Conservation (phyloP, 1,140 invertebrate genomes). For the Elymnias hypermnestra region DNA sequence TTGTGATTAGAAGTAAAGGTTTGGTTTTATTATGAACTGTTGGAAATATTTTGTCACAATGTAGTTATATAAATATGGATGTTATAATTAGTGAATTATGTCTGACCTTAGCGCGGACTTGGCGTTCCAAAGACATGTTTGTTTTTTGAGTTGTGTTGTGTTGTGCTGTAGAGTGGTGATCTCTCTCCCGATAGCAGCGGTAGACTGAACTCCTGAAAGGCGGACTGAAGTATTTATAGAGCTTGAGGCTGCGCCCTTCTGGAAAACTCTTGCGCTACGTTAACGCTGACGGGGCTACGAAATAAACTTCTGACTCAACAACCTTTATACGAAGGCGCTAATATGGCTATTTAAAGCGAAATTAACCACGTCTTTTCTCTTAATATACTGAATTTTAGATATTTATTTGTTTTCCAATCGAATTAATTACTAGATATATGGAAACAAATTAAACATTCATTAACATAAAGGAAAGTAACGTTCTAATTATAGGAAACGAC, state of each 20-base stretch:
- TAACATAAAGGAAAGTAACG: no score
- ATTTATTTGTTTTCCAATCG: no score
- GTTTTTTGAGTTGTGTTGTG: conserved; percentile 46
- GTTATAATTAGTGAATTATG: conserved; percentile 26
- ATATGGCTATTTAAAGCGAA: conserved; percentile 16
- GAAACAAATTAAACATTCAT: no score
- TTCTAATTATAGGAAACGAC: no score
- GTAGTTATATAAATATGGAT: conserved; percentile 2
- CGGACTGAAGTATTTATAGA: conserved; percentile 69
- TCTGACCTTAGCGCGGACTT: conserved; percentile 86
- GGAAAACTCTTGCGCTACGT: conserved; percentile 55
- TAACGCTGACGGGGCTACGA: conserved; percentile 44
- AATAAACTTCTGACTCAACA: conserved; percentile 70
- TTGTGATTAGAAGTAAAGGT: no score
- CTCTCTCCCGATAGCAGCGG: conserved; percentile 45
- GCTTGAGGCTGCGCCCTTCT: conserved; percentile 61
- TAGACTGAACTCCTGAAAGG: conserved; percentile 71
- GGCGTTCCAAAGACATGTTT: conserved; percentile 87
- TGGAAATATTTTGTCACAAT: no score
- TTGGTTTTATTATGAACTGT: no score
- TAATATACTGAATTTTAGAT: no score
- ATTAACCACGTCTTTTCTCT: no score
- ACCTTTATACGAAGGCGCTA: conserved; percentile 39
- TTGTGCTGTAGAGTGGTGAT: conserved; percentile 49
- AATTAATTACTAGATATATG: no score